Percentiles rank a stretch among this genome's conserved stretches.
phyloP scores from a whole-genome alignment of 2,888 invertebrate genomes.

The Trichopoda pennipes region DNA sequence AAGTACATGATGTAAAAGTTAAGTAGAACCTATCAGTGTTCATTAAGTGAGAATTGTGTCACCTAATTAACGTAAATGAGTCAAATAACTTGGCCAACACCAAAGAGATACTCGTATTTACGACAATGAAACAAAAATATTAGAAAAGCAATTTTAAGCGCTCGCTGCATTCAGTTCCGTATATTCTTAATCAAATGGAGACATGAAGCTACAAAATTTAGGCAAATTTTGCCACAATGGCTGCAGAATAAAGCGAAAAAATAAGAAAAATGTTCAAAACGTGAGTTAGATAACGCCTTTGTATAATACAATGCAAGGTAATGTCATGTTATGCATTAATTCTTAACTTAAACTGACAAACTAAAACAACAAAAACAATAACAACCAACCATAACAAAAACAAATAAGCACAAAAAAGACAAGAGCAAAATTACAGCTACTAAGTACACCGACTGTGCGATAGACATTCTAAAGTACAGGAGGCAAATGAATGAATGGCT shows the following conservation, averaged over 20 bases:
- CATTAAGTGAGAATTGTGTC: slow-evolving; percentile 80
- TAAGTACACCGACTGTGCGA: slow-evolving; percentile 25
- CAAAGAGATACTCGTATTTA: slow-evolving; percentile 53
- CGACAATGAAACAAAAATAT: slow-evolving; percentile 20
- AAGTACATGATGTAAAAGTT: slow-evolving; percentile 65
- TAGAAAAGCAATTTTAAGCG: slow-evolving; percentile 49
- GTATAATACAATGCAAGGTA: slow-evolving; percentile 67
- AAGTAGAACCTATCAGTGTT: slow-evolving; percentile 68
- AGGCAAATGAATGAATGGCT: slow-evolving; percentile 46
- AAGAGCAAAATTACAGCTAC: slow-evolving; percentile 42
- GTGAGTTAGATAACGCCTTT: slow-evolving; percentile 69
- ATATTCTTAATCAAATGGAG: slow-evolving; percentile 40
- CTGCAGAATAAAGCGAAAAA: slow-evolving; percentile 9
- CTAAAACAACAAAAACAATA: slow-evolving; percentile 17
- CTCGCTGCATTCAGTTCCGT: slow-evolving; percentile 5
- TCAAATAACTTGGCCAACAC: slow-evolving; percentile 69
- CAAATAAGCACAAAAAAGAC: slow-evolving; percentile 23
- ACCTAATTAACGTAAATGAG: slow-evolving; percentile 79
- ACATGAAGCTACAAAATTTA: slow-evolving; percentile 40
- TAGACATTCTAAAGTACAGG: not conserved
- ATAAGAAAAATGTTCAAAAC: slow-evolving; percentile 57
- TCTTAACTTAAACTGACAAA: slow-evolving; percentile 59
- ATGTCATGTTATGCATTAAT: slow-evolving; percentile 69
- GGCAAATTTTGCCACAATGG: slow-evolving; percentile 40
- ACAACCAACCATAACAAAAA: slow-evolving; percentile 24